These are phyloP conservation scores for Callorhinus ursinus DNA, from an alignment of 2,113 vertebrate genomes.

Conservation along the genomic window DNA sequence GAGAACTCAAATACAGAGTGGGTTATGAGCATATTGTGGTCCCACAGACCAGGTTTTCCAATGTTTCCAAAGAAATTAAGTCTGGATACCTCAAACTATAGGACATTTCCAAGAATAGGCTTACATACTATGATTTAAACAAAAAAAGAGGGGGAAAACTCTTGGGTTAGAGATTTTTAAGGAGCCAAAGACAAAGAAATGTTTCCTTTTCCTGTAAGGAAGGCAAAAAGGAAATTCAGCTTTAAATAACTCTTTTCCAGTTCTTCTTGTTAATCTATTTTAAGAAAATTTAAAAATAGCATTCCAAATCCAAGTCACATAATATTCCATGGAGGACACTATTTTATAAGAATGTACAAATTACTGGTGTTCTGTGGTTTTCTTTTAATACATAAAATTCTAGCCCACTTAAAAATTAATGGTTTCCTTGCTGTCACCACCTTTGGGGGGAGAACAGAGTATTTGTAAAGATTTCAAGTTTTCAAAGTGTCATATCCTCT, in stretches of 20 bases:
- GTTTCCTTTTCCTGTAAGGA: slow-evolving; percentile 29
- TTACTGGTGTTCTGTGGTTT: slow-evolving; percentile 19
- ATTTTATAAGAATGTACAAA: slow-evolving; percentile 24
- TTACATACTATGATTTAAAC: neutral
- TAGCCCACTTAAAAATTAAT: slow-evolving; percentile 70
- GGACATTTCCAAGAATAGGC: slow-evolving; percentile 42
- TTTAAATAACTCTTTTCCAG: neutral
- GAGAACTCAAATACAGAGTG: slow-evolving; percentile 84
- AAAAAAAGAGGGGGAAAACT: neutral
- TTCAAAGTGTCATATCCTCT: neutral
- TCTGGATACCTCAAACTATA: slow-evolving; percentile 67
- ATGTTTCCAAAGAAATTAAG: slow-evolving; percentile 77
- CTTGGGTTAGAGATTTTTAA: slow-evolving; percentile 68
- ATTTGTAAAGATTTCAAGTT: neutral
- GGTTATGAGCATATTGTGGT: slow-evolving; percentile 82
- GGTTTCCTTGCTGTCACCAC: neutral
- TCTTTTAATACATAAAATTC: slow-evolving; percentile 47
- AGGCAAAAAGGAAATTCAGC: slow-evolving; percentile 17
- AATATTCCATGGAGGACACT: neutral
- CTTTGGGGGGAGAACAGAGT: neutral
- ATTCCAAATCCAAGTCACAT: neutral
- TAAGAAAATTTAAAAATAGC: neutral
- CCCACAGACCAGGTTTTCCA: slow-evolving; percentile 79
- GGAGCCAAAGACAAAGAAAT: slow-evolving; percentile 42
- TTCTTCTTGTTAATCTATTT: neutral